phyloP scores from a whole-genome alignment of 2,888 invertebrate genomes.

The Epicampocera succincta region DNA sequence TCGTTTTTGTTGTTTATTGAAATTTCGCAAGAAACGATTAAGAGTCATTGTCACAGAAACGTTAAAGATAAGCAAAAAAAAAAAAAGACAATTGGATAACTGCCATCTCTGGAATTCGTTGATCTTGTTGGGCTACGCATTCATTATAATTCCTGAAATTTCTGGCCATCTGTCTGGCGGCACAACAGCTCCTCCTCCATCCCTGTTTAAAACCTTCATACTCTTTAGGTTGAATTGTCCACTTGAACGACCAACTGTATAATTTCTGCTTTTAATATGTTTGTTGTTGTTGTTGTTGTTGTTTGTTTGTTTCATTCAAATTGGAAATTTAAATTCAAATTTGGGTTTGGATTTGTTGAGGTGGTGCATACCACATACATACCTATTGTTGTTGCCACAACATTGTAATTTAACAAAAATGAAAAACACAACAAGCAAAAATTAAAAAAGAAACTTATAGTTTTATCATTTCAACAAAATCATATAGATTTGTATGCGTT shows the following conservation, averaged over 20 bases:
- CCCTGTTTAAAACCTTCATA: not conserved
- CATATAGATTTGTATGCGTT: constrained; percentile 49
- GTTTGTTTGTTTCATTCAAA: constrained; percentile 14
- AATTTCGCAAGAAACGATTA: no score
- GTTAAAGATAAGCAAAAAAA: no score
- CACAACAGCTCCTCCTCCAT: not conserved
- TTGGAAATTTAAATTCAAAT: constrained; percentile 40
- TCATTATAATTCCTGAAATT: not conserved
- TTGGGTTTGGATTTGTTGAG: constrained; percentile 13
- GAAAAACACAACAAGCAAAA: constrained; percentile 7
- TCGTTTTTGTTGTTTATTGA: no score
- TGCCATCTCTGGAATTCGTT: no score
- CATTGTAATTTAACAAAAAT: constrained; percentile 17
- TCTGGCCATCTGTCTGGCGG: not conserved
- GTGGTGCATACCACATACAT: constrained; percentile 10
- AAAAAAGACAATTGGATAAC: no score
- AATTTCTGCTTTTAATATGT: constrained; percentile 36
- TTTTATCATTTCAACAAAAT: constrained; percentile 65
- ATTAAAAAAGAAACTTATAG: constrained; percentile 38
- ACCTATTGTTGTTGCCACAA: constrained; percentile 23
- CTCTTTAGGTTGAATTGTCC: constrained; percentile 27
- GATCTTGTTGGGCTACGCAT: no score
- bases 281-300: constrained; percentile 43
- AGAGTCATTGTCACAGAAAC: no score
- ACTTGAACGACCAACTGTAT: constrained; percentile 60